Percentiles rank a stretch among this genome's conserved stretches.
Conservation (phyloP, 2,797 vertebrate genomes). For the Acrossocheilus wenchowensis region DNA sequence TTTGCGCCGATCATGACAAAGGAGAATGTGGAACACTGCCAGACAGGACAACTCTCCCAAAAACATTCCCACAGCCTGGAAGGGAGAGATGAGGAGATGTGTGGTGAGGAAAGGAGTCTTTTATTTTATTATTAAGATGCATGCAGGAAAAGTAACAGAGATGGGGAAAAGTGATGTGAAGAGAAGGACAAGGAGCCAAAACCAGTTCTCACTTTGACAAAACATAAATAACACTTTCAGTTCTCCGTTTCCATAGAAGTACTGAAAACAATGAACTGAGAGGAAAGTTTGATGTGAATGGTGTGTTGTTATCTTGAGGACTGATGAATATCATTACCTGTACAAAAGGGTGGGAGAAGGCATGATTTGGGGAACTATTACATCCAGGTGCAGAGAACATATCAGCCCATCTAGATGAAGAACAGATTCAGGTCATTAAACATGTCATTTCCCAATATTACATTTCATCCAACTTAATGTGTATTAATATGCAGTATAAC, state of each 20-base stretch:
- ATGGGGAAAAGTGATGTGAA: background rate
- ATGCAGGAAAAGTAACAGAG: too few species aligned
- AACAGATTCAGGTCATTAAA: constrained; percentile 31
- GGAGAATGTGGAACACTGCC: constrained; percentile 84
- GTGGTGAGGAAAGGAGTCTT: background rate
- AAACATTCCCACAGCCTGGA: constrained; percentile 93
- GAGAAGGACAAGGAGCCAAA: background rate
- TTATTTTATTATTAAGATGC: background rate
- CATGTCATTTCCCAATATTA: background rate
- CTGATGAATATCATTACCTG: constrained; percentile 79
- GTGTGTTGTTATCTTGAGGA: background rate
- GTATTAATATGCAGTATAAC: background rate
- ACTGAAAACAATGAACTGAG: background rate
- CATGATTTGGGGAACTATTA: constrained; percentile 65
- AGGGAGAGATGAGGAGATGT: background rate
- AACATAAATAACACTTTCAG: constrained; percentile 15
- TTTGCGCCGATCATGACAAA: constrained; percentile 74
- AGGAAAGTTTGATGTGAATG: background rate
- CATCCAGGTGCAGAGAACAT: constrained; percentile 83
- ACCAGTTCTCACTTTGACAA: constrained; percentile 11
- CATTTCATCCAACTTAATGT: background rate
- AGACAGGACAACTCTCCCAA: constrained; percentile 91
- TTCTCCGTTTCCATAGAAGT: background rate
- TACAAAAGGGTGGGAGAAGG: constrained; percentile 89
- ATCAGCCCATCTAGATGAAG: constrained; percentile 87